Evolutionary conservation across 53 echinoderm and acorn worm species (phyloP), one percentile per base, ranked within the genome.

Genomic region (Temnopleurus reevesii): DNA sequence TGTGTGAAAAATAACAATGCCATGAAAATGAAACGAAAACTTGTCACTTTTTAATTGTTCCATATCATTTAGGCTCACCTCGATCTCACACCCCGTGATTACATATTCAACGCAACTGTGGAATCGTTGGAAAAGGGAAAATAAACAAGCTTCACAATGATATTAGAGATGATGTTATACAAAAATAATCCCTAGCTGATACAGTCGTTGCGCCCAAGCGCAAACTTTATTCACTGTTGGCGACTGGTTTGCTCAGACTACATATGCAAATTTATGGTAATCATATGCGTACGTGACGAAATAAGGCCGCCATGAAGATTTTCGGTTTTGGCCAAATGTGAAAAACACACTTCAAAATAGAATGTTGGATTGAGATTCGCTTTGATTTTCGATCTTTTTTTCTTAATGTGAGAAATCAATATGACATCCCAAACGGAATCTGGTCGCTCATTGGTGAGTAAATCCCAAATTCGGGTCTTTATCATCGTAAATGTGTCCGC

Each of bases 231-330:
- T n/a, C n/a, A n/a, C n/a, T n/a, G 23, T 21, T 2, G 38, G 43
- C 79, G 79, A 49, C 79, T 79, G 49, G 49, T 49, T 35, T 30
- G 30, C 21, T 21, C 36, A 83, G 85, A 85, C 85, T 85, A 85
- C 18, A 21, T 85, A 85, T 85, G 85, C 85, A 85, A 85, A 85
- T 85, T 7, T 85, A 85, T 85, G 83, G 33, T 36, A 83, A 83
- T 54, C 3, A n/a, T n/a, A 23, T 3, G 85, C 61, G 59, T 85
- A 85, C 85, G 85, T 85, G 85, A 85, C 60, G 85, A 59, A 59
- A 59, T 15, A 60, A 60, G 83, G 46, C 71, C 24, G 85, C 85
- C 85, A 85, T 85, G 61, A 60, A 85, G 58, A 60, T 55, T 79
- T n/a, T 58, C 79, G 83, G 83, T 55, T 55, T 51, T 55, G 83